Evolutionary conservation across 2,888 invertebrate species (phyloP).

Genomic region (Apeira syringaria): DNA sequence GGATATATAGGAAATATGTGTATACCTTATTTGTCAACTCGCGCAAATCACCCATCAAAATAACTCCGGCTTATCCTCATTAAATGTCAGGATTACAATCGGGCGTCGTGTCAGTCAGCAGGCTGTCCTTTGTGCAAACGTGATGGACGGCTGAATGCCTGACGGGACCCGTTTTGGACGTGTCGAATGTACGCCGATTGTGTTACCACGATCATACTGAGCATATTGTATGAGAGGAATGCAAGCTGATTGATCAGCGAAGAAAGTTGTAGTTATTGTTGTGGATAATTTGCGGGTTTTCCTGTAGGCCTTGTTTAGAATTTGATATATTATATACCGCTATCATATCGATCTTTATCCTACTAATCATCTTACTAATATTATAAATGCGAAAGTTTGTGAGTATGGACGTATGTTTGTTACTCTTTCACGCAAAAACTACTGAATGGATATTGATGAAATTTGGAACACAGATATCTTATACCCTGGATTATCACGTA

Average conservation of each 20-base stretch:
- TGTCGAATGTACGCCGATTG: slow-evolving; percentile 24
- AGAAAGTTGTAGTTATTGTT: slow-evolving; percentile 15
- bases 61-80: slow-evolving; percentile 42
- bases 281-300: slow-evolving; percentile 9
- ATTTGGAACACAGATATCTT: too few relatives aligned
- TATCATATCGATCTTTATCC: too few relatives aligned
- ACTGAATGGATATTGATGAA: too few relatives aligned
- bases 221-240: slow-evolving; percentile 11
- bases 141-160: slow-evolving; percentile 65
- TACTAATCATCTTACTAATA: too few relatives aligned
- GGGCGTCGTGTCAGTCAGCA: slow-evolving; percentile 31
- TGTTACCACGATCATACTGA: slow-evolving; percentile 16
- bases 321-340: too few relatives aligned
- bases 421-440: too few relatives aligned
- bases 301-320: slow-evolving; percentile 10
- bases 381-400: too few relatives aligned
- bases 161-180: slow-evolving; percentile 28
- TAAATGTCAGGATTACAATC: slow-evolving; percentile 43
- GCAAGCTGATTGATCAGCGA: slow-evolving; percentile 3
- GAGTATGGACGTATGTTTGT: too few relatives aligned
- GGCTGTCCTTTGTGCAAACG: slow-evolving; percentile 39
- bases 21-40: slow-evolving; percentile 25
- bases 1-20: background rate
- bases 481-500: too few relatives aligned
- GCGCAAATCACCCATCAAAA: slow-evolving; percentile 41